Evolutionary conservation across 2,888 invertebrate genomes (phyloP).

Genomic region (Drosophila phalerata): DNA sequence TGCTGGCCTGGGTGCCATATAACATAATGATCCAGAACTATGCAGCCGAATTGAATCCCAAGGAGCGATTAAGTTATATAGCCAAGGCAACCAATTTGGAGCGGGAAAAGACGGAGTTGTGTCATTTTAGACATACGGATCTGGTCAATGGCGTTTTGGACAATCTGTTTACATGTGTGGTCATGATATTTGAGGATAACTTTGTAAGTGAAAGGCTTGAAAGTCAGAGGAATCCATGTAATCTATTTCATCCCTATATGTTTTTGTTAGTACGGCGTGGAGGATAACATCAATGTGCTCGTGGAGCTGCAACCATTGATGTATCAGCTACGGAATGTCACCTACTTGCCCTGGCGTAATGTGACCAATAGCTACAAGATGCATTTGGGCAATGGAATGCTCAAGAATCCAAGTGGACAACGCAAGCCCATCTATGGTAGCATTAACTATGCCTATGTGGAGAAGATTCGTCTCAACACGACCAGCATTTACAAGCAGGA

Average conservation of each 20-base stretch:
- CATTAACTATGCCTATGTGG: conserved; percentile 79
- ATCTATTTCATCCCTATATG: neutral
- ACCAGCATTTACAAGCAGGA: conserved; percentile 56
- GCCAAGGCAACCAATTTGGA: conserved; percentile 82
- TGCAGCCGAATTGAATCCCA: conserved; percentile 77
- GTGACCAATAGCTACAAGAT: conserved; percentile 81
- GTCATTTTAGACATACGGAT: conserved; percentile 81
- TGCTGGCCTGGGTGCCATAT: conserved; percentile 82
- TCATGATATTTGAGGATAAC: conserved; percentile 84
- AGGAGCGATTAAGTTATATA: conserved; percentile 81
- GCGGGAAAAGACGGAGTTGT: conserved; percentile 80
- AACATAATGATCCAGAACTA: conserved; percentile 69
- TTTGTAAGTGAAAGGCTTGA: conserved; percentile 74
- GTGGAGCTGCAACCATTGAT: conserved; percentile 81
- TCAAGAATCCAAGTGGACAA: conserved; percentile 76
- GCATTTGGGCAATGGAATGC: conserved; percentile 65
- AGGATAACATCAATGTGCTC: conserved; percentile 81
- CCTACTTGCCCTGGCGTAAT: conserved; percentile 82
- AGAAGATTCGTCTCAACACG: conserved; percentile 76
- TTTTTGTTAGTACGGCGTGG: conserved; percentile 70
- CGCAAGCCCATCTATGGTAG: conserved; percentile 80
- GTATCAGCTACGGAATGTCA: conserved; percentile 81
- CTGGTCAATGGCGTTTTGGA: conserved; percentile 73
- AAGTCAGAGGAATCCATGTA: neutral
- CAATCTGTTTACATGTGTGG: conserved; percentile 77